Base-by-base conservation (phyloP, 2,888 invertebrate genomes). In the Callyntrura guangdongensis region DNA sequence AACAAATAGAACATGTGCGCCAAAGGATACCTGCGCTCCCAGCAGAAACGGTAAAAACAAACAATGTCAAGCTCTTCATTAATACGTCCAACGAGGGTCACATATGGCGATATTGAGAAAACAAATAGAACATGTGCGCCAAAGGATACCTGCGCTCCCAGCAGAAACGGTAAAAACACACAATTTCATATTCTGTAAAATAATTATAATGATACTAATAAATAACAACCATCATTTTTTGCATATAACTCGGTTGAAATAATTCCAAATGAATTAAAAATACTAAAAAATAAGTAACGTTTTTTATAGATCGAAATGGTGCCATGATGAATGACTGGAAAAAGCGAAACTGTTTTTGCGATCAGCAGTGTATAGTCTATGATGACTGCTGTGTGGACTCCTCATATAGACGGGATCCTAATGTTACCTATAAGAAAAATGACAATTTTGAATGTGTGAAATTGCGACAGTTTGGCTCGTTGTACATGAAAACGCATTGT, bases 321-420 rank as follows among this genome's bases (percentile, higher is more conserved):
- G 94, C 94, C 88, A 91, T 93, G 92, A 90, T 93, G 92, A 93
- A 93, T 83, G 94, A 95, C 94, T 95, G 95, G 95, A 94, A 94
- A 83, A 94, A 94, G 22, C 94, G 95, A 36, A 95, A 95, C 94
- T 95, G 95, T 93, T 94, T 95, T 77, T 95, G 95, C 93, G 95
- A 95, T 92, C 94, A 94, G 56, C 94, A 94, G 49, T 95, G 95
- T 93, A 94, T 94, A 20, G 94, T 94, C 12, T 95, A 95, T 91
- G 95, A 95, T 36, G 95, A 95, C 94, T 95, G 95, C 92, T 95
- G 95, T 91, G 94, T 95, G 36, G 95, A 95, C 92, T 95, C 95
- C 0, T 94, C 92, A 22, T 94, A 91, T 92, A 74, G 93, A 9
- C 45, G 93, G 36, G 93, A 94, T 86, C 93, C 93, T 6, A 94